A percentile compares a stretch with the other conserved stretches of the same genome.
Evolutionary conservation across 2,888 invertebrate species (phyloP).

Genomic region (Epinotia brunnichana): DNA sequence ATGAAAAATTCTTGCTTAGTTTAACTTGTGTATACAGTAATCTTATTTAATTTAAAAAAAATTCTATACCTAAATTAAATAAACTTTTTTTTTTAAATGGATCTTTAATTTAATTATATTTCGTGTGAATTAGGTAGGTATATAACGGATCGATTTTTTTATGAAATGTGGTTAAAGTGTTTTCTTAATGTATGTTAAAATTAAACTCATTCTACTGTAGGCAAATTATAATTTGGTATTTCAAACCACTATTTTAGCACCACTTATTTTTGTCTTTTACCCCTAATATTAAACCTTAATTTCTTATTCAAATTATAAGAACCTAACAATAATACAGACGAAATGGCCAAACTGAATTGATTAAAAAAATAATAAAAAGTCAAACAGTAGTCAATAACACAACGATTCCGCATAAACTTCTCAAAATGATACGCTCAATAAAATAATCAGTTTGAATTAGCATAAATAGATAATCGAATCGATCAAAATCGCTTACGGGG

Average conservation of each 20-base stretch:
- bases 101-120: too few relatives aligned
- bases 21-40: too few relatives aligned
- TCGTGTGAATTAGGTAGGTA: too few relatives aligned
- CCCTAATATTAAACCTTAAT: background rate
- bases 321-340: background rate
- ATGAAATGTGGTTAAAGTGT: too few relatives aligned
- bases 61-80: too few relatives aligned
- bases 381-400: constrained; percentile 64
- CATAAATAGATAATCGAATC: constrained; percentile 56
- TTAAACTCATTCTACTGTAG: background rate
- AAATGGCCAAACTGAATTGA: constrained; percentile 7
- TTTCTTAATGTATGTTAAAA: background rate
- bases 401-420: constrained; percentile 51
- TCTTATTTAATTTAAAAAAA: too few relatives aligned
- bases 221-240: background rate
- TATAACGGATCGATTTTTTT: too few relatives aligned
- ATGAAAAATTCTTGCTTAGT: too few relatives aligned
- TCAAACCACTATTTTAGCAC: background rate
- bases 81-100: too few relatives aligned
- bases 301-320: constrained; percentile 22
- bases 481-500: constrained; percentile 53
- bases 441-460: constrained; percentile 51
- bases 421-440: constrained; percentile 53
- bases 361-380: constrained; percentile 48
- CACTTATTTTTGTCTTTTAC: background rate